phyloP scores from a whole-genome alignment of 2,113 vertebrate species.

The Tetrao urogallus region DNA sequence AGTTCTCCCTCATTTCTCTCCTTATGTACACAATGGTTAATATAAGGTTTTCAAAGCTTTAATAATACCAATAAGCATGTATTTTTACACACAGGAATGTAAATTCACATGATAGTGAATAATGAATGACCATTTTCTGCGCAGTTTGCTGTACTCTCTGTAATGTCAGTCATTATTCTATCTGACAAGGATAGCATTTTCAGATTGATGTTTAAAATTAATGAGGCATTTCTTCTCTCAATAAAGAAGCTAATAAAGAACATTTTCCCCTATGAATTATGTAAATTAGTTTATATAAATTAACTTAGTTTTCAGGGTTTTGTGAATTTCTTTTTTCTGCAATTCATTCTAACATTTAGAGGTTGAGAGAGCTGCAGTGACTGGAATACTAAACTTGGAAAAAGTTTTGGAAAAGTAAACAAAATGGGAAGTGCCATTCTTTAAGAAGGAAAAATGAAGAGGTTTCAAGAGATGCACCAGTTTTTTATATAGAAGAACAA shows the following conservation, averaged over 20 bases:
- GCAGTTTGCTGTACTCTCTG: conserved; percentile 52
- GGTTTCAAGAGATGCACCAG: not conserved
- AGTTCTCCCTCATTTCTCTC: not conserved
- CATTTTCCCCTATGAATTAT: conserved; percentile 51
- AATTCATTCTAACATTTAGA: conserved; percentile 5
- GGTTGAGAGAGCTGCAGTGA: not conserved
- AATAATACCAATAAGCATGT: conserved; percentile 3
- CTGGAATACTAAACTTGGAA: not conserved
- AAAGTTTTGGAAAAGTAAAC: not conserved
- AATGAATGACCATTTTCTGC: conserved; percentile 57
- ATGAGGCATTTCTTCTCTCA: conserved; percentile 67
- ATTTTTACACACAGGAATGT: conserved; percentile 31
- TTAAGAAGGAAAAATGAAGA: not conserved
- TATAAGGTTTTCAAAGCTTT: conserved; percentile 1
- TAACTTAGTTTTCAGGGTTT: conserved; percentile 59
- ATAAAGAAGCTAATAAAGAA: conserved; percentile 65
- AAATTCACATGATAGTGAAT: conserved; percentile 56
- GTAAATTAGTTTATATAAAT: conserved; percentile 61
- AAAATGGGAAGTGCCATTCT: not conserved
- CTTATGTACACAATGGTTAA: not conserved
- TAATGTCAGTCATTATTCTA: conserved; percentile 75
- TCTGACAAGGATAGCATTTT: conserved; percentile 62
- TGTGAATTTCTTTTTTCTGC: conserved; percentile 18
- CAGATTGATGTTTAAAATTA: conserved; percentile 74
- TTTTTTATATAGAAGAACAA: not conserved